Evolutionary conservation across 2,888 invertebrate species (phyloP), one percentile per base, ranked within the genome.

Genomic region (Eupithecia pulchellata): DNA sequence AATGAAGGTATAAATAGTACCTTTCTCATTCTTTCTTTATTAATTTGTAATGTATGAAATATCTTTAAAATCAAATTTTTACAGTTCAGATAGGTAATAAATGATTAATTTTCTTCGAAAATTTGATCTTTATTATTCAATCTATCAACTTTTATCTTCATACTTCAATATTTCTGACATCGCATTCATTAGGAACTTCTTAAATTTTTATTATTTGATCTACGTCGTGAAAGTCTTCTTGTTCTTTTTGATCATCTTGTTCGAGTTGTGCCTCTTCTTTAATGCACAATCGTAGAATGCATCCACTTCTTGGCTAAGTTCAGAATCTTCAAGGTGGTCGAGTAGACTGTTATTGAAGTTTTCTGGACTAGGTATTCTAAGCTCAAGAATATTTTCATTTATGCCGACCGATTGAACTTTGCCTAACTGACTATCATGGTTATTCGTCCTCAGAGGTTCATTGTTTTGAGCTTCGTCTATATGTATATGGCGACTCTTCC

Each of bases 311-410:
- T 66, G 63, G 20, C 63, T 66, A 5, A 27, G 25, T 65, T 72
- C 69, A 17, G 63, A 58, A 34, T 64, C 36, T 68, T 67, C 63
- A 64, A 66, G 63, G 25, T 64, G 69, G n/a, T 34, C 66, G 27
- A 68, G 61, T 14, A 64, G 42, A 13, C 68, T 68, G 6, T 11
- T 13, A 6, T 66, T 39, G 47, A 27, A 65, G 58, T 65, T 65
- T 64, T 66, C 72, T 52, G 72, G 69, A 17, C 64, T 72, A 0
- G 72, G 72, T 69, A 72, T 72, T 39, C 65, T 62, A 11, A 72
- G 52, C 42, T 72, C 66, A 64, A 72, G 36, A 13, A 42, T 62
- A 60, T 66, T n/a, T 27, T 57, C 25, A 27, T 20, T 14, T 14
- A 25, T 25, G 17, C 14, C 1, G 17, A 29, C 6, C n/a, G 52